Evolutionary conservation across 2,888 invertebrate species (phyloP), one percentile per base, ranked within the genome.

Genomic region (Fragum whitleyi): DNA sequence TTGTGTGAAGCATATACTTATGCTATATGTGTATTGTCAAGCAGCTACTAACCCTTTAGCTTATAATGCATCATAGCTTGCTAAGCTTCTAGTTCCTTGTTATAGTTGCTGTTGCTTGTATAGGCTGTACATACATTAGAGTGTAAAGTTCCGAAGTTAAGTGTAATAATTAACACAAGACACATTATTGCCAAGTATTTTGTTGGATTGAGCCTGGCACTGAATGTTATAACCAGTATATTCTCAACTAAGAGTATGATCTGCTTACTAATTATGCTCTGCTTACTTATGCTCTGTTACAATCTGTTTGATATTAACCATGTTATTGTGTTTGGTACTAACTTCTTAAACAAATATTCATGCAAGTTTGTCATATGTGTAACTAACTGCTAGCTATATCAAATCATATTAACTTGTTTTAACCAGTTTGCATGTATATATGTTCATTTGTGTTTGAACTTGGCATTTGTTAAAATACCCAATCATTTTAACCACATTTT

Each of bases 141-240:
- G 26, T 21, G 53, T 23, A 21, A 53, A 53, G 28, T 57, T 57
- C 9, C 26, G 57, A 28, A 57, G 23, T 26, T 26, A 57, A 57
- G 23, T 57, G 57, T 57, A 57, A 57, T 57, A 55, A 55, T 55
- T 55, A 57, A 28, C 23, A 28, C 57, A 26, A 57, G 57, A 57
- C 57, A 57, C 57, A 57, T 57, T 55, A 28, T 57, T 57, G 57
- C 57, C 57, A 57, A 57, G 57, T 57, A 57, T 57, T 57, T 26
- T 57, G 26, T 57, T 57, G 57, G 57, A 57, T 57, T 7, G 57
- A 57, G 23, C 57, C 57, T 57, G 23, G 57, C 57, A 57, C 23
- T 57, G 57, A 57, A 57, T 57, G 57, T 23, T 57, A 57, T 26
- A 57, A 57, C 57, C 57, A 23, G 28, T 57, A 57, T 57, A 57